These are phyloP conservation scores for Hylia prasina DNA, from an alignment of 2,113 vertebrate genomes.

Conservation along the genomic window DNA sequence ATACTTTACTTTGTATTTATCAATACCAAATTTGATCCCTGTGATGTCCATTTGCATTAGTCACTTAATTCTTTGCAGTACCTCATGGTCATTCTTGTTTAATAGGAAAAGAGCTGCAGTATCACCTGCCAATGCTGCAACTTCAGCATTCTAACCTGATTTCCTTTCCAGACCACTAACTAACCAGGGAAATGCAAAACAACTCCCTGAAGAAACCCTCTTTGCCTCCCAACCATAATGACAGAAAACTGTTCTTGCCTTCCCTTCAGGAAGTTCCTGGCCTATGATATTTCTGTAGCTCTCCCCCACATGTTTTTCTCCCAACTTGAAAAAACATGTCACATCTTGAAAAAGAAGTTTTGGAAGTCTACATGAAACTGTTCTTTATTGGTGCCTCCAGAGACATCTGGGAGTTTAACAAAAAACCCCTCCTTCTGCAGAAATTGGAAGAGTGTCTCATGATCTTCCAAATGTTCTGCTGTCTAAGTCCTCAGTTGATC, in stretches of 20 bases:
- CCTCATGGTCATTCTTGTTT: not conserved
- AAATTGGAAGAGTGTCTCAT: not conserved
- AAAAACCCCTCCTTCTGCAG: not conserved
- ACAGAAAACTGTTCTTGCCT: not conserved
- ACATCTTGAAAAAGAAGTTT: not conserved
- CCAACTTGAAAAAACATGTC: not conserved
- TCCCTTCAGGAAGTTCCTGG: not conserved
- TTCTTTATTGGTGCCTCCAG: not conserved
- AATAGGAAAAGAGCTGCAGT: not conserved
- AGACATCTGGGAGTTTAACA: not conserved
- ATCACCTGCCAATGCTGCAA: not conserved
- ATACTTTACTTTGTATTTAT: not conserved
- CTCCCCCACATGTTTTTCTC: not conserved
- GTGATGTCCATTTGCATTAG: not conserved
- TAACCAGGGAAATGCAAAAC: not conserved
- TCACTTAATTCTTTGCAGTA: not conserved
- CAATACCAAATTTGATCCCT: not conserved
- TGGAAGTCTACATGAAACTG: not conserved
- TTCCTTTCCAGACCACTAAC: not conserved
- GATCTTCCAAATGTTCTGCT: conserved; percentile 15
- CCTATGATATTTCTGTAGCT: not conserved
- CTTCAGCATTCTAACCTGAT: not conserved
- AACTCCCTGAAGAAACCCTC: not conserved
- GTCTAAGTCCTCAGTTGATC: conserved; percentile 35
- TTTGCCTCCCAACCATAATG: not conserved